Conservation (phyloP, 2,888 invertebrate genomes). For the Drosophila seclusa region DNA sequence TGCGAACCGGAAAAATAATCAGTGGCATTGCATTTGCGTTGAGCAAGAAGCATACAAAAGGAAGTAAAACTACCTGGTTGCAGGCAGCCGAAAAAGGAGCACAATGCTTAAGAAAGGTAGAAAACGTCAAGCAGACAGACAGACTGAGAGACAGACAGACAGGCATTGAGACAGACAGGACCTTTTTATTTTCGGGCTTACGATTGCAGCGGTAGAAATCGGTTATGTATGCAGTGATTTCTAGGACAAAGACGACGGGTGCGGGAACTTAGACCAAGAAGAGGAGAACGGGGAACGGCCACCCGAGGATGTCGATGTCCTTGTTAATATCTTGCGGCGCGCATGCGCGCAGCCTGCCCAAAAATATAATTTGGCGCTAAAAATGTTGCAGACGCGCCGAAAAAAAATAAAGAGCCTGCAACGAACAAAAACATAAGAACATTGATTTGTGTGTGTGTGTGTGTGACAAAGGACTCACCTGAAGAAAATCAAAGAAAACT, state of each 20-base stretch:
- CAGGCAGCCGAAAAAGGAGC: slow-evolving; percentile 60
- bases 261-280: slow-evolving; percentile 19
- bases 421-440: slow-evolving; percentile 28
- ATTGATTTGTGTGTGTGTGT: slow-evolving; percentile 17
- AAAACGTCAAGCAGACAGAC: slow-evolving; percentile 56
- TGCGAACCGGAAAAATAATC: slow-evolving; percentile 67
- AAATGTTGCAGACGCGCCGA: slow-evolving; percentile 64
- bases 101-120: slow-evolving; percentile 70
- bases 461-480: slow-evolving; percentile 34
- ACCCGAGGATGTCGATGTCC: slow-evolving; percentile 8
- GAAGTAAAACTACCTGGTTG: slow-evolving; percentile 68
- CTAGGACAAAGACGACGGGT: slow-evolving; percentile 50
- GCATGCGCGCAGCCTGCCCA: slow-evolving; percentile 73
- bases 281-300: slow-evolving; percentile 10
- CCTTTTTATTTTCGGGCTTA: slow-evolving; percentile 53
- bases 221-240: slow-evolving; percentile 68
- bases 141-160: slow-evolving; percentile 23
- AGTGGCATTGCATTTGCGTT: slow-evolving; percentile 65
- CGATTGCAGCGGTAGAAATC: slow-evolving; percentile 69
- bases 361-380: slow-evolving; percentile 74
- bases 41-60: slow-evolving; percentile 45
- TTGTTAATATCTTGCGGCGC: slow-evolving; percentile 74
- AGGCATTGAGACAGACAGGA: slow-evolving; percentile 17
- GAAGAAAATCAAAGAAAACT: slow-evolving; percentile 16
- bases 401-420: slow-evolving; percentile 41